Percentiles rank a stretch among this genome's conserved stretches.
Conservation (phyloP, 2,797 vertebrate species). For the Enteromius mattozi region DNA sequence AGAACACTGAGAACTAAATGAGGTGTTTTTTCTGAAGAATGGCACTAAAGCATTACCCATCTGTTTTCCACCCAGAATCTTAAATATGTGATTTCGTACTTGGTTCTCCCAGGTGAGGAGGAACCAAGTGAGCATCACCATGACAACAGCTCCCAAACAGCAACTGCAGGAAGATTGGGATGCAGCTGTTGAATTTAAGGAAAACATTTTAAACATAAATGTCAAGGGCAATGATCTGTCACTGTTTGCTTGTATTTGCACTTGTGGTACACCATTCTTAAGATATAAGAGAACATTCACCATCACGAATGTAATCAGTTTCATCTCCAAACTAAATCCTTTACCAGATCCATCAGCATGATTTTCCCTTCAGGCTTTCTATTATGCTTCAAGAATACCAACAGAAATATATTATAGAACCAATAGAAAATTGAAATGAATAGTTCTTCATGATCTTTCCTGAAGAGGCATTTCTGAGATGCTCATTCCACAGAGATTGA, state of each 20-base stretch:
- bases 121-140: constrained; percentile 27
- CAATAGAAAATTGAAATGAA: constrained; percentile 13
- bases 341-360: constrained; percentile 26
- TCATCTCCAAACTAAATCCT: constrained; percentile 25
- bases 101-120: constrained; percentile 31
- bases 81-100: constrained; percentile 41
- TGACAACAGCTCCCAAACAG: constrained; percentile 42
- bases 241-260: constrained; percentile 15
- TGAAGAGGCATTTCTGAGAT: constrained; percentile 31
- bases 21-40: background rate
- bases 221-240: constrained; percentile 9
- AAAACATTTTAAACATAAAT: constrained; percentile 19
- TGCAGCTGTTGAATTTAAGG: constrained; percentile 24
- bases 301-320: background rate
- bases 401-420: constrained; percentile 6
- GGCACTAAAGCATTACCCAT: background rate
- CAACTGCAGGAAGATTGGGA: constrained; percentile 15
- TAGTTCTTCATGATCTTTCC: background rate
- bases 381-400: constrained; percentile 32
- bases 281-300: constrained; percentile 25
- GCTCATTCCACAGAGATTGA: constrained; percentile 23
- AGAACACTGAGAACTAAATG: background rate
- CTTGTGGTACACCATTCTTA: background rate
- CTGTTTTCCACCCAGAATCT: constrained; percentile 27
- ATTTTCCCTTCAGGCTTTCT: constrained; percentile 21